Percentiles rank a stretch among this genome's conserved stretches.
Conservation (phyloP, 2,888 invertebrate species). For the Euclidia mi region DNA sequence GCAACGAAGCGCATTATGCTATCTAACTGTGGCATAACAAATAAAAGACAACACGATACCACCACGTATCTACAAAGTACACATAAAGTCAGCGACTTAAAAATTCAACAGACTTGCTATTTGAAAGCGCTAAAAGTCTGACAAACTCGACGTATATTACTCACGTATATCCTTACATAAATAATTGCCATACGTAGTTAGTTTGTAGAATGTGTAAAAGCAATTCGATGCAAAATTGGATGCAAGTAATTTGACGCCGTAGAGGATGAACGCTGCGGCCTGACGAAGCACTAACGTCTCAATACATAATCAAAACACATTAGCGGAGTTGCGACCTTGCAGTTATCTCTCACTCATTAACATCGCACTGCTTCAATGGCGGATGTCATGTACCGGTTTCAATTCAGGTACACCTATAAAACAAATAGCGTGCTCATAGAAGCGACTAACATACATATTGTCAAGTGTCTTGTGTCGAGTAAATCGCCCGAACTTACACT, state of each 20-base stretch:
- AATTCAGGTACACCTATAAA: slow-evolving; percentile 19
- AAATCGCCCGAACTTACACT: slow-evolving; percentile 29
- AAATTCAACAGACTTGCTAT: slow-evolving; percentile 20
- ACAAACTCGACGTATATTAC: slow-evolving; percentile 14
- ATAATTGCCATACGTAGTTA: neutral
- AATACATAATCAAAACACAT: slow-evolving; percentile 73
- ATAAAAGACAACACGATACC: slow-evolving; percentile 12
- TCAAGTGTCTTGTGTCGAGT: slow-evolving; percentile 24
- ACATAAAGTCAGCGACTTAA: slow-evolving; percentile 13
- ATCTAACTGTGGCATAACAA: neutral
- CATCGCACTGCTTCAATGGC: slow-evolving; percentile 7
- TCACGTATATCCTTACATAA: neutral
- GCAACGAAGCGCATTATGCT: neutral
- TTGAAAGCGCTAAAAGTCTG: slow-evolving; percentile 16
- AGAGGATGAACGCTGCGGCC: slow-evolving; percentile 2
- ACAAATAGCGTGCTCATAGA: neutral
- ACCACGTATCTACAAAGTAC: slow-evolving; percentile 2
- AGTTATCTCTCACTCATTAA: slow-evolving; percentile 39
- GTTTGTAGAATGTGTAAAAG: slow-evolving; percentile 9
- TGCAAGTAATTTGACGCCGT: slow-evolving; percentile 17
- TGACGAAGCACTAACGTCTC: slow-evolving; percentile 58
- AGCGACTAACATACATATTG: slow-evolving; percentile 7
- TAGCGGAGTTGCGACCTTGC: slow-evolving; percentile 56
- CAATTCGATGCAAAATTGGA: slow-evolving; percentile 24
- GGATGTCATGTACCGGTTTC: slow-evolving; percentile 31